A percentile compares a stretch with the other conserved stretches of the same genome.
These are phyloP conservation scores for Apostichopus californicus DNA, from an alignment of 35 echinoderm and acorn worm genomes.

Conservation along the genomic window DNA sequence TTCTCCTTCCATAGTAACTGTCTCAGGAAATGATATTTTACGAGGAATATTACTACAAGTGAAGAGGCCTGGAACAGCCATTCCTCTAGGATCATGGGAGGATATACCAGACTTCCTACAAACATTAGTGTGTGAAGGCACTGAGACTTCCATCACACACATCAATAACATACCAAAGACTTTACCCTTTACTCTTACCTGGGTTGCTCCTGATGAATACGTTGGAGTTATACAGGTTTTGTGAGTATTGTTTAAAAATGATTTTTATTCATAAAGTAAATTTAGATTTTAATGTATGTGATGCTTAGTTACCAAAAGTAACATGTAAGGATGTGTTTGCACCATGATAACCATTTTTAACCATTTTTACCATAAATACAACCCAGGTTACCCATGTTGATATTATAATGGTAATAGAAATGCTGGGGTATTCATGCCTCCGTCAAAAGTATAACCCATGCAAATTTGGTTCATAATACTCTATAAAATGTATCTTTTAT, in stretches of 20 bases:
- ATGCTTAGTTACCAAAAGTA: no score
- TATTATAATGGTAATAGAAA: no score
- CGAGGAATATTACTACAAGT: slow-evolving; percentile 44
- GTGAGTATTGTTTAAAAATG: slow-evolving; percentile 26
- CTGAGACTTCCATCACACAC: slow-evolving; percentile 19
- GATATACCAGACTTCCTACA: slow-evolving; percentile 45
- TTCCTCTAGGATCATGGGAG: slow-evolving; percentile 58
- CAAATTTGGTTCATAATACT: no score
- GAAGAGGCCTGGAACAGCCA: slow-evolving; percentile 42
- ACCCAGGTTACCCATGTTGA: no score
- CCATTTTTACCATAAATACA: no score
- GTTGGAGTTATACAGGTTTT: slow-evolving; percentile 43
- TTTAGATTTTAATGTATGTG: no score
- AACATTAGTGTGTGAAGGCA: slow-evolving; percentile 6
- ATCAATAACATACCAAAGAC: slow-evolving; percentile 23
- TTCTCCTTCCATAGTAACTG: slow-evolving; percentile 40
- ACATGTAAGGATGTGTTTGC: no score
- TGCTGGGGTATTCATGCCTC: no score
- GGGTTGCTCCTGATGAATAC: slow-evolving; percentile 28
- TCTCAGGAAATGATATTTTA: slow-evolving; percentile 22
- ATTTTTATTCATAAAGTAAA: no score
- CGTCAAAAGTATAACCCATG: no score
- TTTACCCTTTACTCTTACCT: slow-evolving; percentile 42
- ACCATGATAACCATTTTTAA: no score
- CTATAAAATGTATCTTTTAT: no score